phyloP scores from a whole-genome alignment of 2,797 vertebrate species.

The Centropyge bicolor region DNA sequence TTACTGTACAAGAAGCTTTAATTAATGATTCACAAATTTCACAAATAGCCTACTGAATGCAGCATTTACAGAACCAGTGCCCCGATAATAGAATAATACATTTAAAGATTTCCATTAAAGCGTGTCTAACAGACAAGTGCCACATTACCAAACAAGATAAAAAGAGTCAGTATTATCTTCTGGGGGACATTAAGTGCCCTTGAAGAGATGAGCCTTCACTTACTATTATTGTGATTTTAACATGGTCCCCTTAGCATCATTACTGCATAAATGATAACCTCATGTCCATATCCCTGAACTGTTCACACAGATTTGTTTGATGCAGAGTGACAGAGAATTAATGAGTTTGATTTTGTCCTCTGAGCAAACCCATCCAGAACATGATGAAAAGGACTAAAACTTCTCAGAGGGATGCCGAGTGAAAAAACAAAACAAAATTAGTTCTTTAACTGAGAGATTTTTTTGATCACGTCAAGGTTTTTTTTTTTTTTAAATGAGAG shows the following conservation, averaged over 20 bases:
- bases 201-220: slow-evolving; percentile 19
- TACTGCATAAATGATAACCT: slow-evolving; percentile 21
- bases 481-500: slow-evolving; percentile 2
- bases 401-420: neutral
- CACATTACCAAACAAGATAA: neutral
- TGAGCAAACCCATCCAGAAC: slow-evolving; percentile 14
- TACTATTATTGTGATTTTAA: neutral
- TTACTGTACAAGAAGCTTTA: neutral
- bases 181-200: neutral
- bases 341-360: slow-evolving; percentile 33
- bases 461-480: neutral
- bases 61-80: neutral
- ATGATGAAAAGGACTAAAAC: slow-evolving; percentile 30
- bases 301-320: slow-evolving; percentile 8
- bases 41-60: neutral
- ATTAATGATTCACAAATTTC: neutral
- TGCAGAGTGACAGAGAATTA: slow-evolving; percentile 7
- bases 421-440: too few species aligned
- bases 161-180: neutral
- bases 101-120: slow-evolving; percentile 23
- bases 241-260: neutral
- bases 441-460: neutral
- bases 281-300: slow-evolving; percentile 8
- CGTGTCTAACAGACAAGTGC: neutral
- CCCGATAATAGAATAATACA: neutral